Evolutionary conservation across 2,113 vertebrate species (phyloP).

Genomic region (Panthera uncia): DNA sequence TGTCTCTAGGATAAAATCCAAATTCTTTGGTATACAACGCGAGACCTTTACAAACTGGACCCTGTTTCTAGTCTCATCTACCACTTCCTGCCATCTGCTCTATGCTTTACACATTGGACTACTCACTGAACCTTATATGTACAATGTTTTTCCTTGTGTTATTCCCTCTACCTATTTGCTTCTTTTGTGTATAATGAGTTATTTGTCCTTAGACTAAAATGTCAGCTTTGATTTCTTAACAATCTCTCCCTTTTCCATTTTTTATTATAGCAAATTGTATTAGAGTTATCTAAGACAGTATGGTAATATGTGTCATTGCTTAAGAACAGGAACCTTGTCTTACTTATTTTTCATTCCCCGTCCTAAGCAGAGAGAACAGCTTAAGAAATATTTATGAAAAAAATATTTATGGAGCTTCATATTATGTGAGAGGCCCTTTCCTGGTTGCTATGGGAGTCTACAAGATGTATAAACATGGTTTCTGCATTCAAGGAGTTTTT

Average conservation of each 20-base stretch:
- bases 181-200: neutral
- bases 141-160: neutral
- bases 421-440: neutral
- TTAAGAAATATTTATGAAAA: neutral
- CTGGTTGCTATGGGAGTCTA: neutral
- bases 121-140: neutral
- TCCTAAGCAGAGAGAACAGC: neutral
- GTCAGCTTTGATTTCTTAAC: neutral
- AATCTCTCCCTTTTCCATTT: neutral
- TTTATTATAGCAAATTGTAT: neutral
- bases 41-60: neutral
- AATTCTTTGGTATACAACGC: neutral
- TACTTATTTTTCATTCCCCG: neutral
- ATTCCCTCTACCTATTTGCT: neutral
- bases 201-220: neutral
- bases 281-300: neutral
- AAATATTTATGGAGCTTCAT: neutral
- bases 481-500: neutral
- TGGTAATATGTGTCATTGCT: neutral
- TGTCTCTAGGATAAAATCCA: neutral
- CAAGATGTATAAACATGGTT: neutral
- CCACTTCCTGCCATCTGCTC: neutral
- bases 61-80: neutral
- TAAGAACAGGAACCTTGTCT: neutral
- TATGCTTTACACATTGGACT: neutral